Conservation (phyloP, 2,113 vertebrate genomes). For the Gobio gobio region DNA sequence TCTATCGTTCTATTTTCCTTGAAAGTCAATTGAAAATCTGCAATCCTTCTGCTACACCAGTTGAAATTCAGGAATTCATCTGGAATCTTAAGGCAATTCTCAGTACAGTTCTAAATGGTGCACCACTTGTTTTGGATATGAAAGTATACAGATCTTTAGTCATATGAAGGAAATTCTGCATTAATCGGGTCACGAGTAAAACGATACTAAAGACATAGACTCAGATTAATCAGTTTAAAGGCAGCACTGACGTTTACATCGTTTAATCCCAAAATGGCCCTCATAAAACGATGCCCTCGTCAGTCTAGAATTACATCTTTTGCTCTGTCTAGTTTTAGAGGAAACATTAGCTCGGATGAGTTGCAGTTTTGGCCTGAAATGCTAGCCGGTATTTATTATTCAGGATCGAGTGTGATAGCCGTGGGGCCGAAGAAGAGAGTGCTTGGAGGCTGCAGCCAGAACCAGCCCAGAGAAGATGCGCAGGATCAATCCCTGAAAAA, state of each 20-base stretch:
- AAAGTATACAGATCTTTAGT: not conserved
- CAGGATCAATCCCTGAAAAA: conserved; percentile 58
- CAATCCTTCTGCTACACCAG: not conserved
- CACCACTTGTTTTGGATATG: not conserved
- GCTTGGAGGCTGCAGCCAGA: not conserved
- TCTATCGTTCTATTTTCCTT: not conserved
- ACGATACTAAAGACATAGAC: not conserved
- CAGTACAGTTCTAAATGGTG: not conserved
- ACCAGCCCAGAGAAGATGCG: conserved; percentile 56
- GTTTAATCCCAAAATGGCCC: conserved; percentile 35
- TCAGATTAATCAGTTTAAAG: conserved; percentile 31
- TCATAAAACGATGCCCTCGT: not conserved
- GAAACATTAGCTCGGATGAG: conserved; percentile 28
- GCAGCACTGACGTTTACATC: conserved; percentile 18
- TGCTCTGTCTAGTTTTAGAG: conserved; percentile 20
- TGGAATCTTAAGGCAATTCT: not conserved
- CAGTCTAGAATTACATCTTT: conserved; percentile 22
- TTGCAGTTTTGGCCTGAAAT: conserved; percentile 46
- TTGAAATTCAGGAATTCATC: not conserved
- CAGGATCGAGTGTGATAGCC: not conserved
- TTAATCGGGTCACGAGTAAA: conserved; percentile 8
- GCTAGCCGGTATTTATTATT: conserved; percentile 46
- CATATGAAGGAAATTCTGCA: not conserved
- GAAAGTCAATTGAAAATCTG: not conserved
- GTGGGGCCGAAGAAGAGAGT: conserved; percentile 1